phyloP scores from a whole-genome alignment of 1,140 invertebrate species.

The Scaptomyza graminum region DNA sequence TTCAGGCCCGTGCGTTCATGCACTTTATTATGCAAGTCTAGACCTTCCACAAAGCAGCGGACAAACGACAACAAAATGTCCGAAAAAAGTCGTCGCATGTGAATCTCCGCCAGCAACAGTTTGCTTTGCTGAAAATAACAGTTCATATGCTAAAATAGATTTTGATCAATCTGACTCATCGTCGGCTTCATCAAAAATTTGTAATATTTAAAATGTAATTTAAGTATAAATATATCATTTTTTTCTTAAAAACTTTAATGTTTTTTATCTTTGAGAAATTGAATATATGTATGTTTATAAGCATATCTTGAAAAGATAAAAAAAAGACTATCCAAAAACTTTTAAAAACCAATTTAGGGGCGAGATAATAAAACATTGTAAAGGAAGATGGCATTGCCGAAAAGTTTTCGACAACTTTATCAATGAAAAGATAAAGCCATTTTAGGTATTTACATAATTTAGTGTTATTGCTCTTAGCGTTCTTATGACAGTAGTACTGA shows the following conservation, averaged over 20 bases:
- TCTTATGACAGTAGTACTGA: background rate
- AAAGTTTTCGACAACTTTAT: too few species aligned
- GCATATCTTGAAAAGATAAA: background rate
- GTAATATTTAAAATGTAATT: slow-evolving; percentile 64
- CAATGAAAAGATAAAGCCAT: background rate
- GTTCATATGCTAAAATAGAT: slow-evolving; percentile 90
- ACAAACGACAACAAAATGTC: slow-evolving; percentile 69
- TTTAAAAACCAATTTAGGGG: too few species aligned
- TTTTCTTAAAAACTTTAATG: slow-evolving; percentile 40
- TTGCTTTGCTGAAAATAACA: slow-evolving; percentile 83
- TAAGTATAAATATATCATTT: slow-evolving; percentile 39
- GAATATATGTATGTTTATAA: background rate
- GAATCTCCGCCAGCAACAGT: slow-evolving; percentile 77
- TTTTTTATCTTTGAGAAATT: background rate
- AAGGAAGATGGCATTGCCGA: too few species aligned
- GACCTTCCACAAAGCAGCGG: slow-evolving; percentile 85
- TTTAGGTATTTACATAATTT: background rate
- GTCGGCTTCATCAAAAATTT: slow-evolving; percentile 77
- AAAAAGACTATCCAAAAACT: too few species aligned
- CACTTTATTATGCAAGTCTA: slow-evolving; percentile 88
- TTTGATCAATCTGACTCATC: slow-evolving; percentile 86
- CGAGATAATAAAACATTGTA: too few species aligned
- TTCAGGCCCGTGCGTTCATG: slow-evolving; percentile 84
- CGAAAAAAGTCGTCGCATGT: slow-evolving; percentile 55
- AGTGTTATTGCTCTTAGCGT: background rate